Evolutionary conservation across 2,113 vertebrate species (phyloP), one percentile per base, ranked within the genome.

Genomic region (Enhydra lutris): DNA sequence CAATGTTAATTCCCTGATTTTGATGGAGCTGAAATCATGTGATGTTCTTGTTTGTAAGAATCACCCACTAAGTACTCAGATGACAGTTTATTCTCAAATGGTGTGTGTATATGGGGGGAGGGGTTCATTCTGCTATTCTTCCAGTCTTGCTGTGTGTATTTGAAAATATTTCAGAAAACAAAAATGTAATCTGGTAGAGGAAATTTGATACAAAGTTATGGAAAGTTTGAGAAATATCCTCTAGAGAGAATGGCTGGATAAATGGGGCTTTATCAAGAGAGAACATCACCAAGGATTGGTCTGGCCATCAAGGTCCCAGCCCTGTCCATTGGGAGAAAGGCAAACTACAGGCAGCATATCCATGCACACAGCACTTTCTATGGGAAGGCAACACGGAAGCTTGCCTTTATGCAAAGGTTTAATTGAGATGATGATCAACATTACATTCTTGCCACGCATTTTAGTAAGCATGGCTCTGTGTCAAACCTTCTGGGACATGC

Each of bases 131-230:
- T 80, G 29, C 76, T 26, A 1, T 7, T 23, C n/a, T 85, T 92
- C 47, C n/a, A 24, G 2, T 52, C 87, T 88, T 89, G 23, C 87
- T 61, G 20, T 29, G 29, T 34, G 29, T 4, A 52, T 65, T 47
- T 80, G 15, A 93, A 95, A 96, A 45, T 79, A 94, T n/a, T 96
- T 65, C 82, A 61, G 55, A 31, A 76, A 57, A 42, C 69, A 89
- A 96, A 29, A 87, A 74, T 57, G 23, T 23, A 90, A 80, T 7
- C 26, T 90, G 42, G 34, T 55, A 50, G 80, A 87, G 17, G 10
- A 85, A 61, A 31, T 55, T 0, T 80, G 63, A 47, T 52, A 42
- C 18, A 24, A 73, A 92, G 5, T 82, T 91, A 79, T 2, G 34
- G 20, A 31, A 90, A 24, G 23, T 74, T 74, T 73, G 78, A 80